phyloP scores from a whole-genome alignment of 1,140 invertebrate genomes.

The Phthorimaea operculella region DNA sequence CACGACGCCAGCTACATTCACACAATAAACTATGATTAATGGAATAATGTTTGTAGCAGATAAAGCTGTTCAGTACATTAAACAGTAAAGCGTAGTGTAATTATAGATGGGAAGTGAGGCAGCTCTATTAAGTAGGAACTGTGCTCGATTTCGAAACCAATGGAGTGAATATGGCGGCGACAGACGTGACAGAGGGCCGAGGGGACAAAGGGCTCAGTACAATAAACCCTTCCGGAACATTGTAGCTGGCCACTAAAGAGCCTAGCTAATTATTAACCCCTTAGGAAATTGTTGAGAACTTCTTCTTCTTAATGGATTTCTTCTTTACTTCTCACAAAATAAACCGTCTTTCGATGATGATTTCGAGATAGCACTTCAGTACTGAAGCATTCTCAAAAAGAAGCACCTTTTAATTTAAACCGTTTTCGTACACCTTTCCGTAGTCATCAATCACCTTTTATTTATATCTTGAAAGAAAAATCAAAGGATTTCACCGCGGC shows the following conservation, averaged over 20 bases:
- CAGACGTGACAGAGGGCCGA: constrained; percentile 20
- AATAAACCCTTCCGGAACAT: constrained; percentile 40
- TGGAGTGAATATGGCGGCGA: constrained; percentile 32
- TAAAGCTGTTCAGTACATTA: background rate
- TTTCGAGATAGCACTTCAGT: too few relatives aligned
- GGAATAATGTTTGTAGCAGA: background rate
- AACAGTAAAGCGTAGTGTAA: background rate
- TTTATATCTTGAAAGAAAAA: too few relatives aligned
- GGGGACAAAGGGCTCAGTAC: constrained; percentile 29
- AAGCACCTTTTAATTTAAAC: too few relatives aligned
- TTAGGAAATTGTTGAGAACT: constrained; percentile 15
- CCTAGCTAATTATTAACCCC: constrained; percentile 28
- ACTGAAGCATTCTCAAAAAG: too few relatives aligned
- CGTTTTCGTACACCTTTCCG: too few relatives aligned
- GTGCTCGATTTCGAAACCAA: constrained; percentile 34
- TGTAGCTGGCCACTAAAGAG: constrained; percentile 26
- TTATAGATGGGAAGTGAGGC: background rate
- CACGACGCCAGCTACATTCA: background rate
- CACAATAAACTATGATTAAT: background rate
- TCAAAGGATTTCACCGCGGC: too few relatives aligned
- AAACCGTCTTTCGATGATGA: too few relatives aligned
- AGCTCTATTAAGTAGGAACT: constrained; percentile 1
- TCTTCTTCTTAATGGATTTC: too few relatives aligned
- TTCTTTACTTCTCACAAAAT: too few relatives aligned
- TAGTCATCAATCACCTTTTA: too few relatives aligned